Evolutionary conservation across 2,888 invertebrate species (phyloP), one percentile per base, ranked within the genome.

Genomic region (Sipha maydis): DNA sequence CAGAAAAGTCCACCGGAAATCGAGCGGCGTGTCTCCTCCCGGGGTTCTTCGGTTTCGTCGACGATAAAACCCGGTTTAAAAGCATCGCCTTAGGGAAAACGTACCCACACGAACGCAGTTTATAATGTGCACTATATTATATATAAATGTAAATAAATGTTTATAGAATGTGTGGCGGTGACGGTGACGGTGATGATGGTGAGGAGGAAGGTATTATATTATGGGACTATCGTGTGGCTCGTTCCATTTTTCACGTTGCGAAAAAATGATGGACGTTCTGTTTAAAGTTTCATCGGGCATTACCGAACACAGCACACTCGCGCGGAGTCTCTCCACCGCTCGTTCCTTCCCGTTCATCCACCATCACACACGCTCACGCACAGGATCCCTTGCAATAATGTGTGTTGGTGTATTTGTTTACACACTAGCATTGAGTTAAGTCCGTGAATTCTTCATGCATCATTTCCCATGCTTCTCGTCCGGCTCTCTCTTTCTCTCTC

Each of bases 211-310:
- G 31, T n/a, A 69, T 69, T 69, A 69, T 69, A 69, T 28, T 69
- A 69, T 77, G 21, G 17, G 28, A 77, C 77, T 25, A 61, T 19
- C 48, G 31, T 25, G 31, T 11, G n/a, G 54, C n/a, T 54, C 34
- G 69, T 21, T 48, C 21, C 54, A 71, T 69, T 78, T 85, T 85
- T 85, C 67, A n/a, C 7, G 11, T 69, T 41, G 8, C 41, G 11
- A 25, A 78, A 85, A 86, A 85, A 85, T 79, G 71, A 86, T n/a
- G 71, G 28, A 86, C 86, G 71, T 28, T 71, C 54, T 34, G 86
- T 86, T 86, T 79, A 86, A 86, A 86, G 78, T 86, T 86, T 86
- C 79, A 85, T 48, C 69, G 69, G 34, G n/a, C 77, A 85, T 78
- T 71, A 78, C 56, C 34, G 77, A 76, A 77, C 8, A 17, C 78